Conservation (phyloP, 2,113 vertebrate species). For the Cyanoliseus patagonus region DNA sequence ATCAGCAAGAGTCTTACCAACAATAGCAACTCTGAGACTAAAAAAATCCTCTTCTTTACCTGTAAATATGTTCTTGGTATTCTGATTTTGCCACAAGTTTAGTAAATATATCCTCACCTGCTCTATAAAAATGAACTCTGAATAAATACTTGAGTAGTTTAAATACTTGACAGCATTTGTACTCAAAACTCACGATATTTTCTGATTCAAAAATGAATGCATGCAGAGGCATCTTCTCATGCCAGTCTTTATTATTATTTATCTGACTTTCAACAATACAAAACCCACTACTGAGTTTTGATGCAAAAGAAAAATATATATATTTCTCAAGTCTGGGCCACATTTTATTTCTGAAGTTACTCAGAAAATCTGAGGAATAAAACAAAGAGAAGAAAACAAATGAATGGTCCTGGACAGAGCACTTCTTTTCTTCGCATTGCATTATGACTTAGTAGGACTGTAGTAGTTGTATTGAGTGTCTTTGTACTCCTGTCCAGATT, state of each 20-base stretch:
- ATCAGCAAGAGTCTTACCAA: background rate
- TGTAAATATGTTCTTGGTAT: conserved; percentile 1
- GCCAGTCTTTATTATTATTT: background rate
- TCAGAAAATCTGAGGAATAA: background rate
- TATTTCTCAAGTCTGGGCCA: background rate
- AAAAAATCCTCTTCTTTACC: conserved; percentile 4
- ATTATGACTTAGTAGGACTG: background rate
- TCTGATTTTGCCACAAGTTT: background rate
- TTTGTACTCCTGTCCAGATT: background rate
- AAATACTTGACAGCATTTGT: conserved; percentile 2
- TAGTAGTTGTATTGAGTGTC: background rate
- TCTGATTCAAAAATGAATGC: conserved; percentile 13
- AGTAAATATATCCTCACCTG: background rate
- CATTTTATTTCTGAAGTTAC: background rate
- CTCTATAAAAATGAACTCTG: conserved; percentile 30
- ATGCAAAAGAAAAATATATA: conserved; percentile 4
- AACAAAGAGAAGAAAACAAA: background rate
- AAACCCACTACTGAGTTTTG: conserved; percentile 11
- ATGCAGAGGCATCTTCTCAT: background rate
- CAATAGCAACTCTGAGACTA: background rate
- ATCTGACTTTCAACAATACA: background rate
- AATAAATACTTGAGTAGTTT: conserved; percentile 17
- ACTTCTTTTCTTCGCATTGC: background rate
- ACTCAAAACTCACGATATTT: background rate
- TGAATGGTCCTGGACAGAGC: background rate